phyloP scores from a whole-genome alignment of 2,888 invertebrate genomes.

The Ethmia dodecea region DNA sequence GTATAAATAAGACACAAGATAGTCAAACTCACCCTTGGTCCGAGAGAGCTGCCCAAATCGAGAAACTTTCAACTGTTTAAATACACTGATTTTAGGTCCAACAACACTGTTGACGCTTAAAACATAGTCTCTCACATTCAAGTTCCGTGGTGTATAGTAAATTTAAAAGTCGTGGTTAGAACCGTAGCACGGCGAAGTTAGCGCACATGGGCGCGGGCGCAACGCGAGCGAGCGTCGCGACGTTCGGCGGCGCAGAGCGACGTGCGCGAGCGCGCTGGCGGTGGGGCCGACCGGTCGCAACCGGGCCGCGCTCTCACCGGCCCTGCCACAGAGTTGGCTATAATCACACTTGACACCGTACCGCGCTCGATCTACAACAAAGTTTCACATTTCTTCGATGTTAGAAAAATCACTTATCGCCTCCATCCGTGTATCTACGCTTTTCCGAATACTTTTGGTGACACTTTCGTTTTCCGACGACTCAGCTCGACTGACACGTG shows the following conservation, averaged over 20 bases:
- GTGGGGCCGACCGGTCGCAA: constrained; percentile 76
- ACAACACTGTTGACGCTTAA: constrained; percentile 40
- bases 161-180: constrained; percentile 21
- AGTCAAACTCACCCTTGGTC: constrained; percentile 17
- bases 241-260: constrained; percentile 67
- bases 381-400: constrained; percentile 67
- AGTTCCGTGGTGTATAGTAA: constrained; percentile 25
- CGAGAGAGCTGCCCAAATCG: constrained; percentile 17
- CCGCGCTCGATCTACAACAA: constrained; percentile 64
- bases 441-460: constrained; percentile 17
- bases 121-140: constrained; percentile 44
- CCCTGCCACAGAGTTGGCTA: constrained; percentile 57
- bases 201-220: constrained; percentile 56
- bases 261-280: constrained; percentile 58
- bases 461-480: constrained; percentile 22
- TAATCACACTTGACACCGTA: constrained; percentile 74
- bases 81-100: constrained; percentile 36
- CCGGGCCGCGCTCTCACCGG: constrained; percentile 45
- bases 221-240: constrained; percentile 66
- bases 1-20: not conserved
- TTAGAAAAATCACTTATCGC: constrained; percentile 34
- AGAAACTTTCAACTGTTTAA: constrained; percentile 23
- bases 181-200: not conserved
- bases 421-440: constrained; percentile 9
- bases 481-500: constrained; percentile 24